Evolutionary conservation across 1,140 invertebrate genomes (phyloP).

Genomic region (Temnothorax longispinosus): DNA sequence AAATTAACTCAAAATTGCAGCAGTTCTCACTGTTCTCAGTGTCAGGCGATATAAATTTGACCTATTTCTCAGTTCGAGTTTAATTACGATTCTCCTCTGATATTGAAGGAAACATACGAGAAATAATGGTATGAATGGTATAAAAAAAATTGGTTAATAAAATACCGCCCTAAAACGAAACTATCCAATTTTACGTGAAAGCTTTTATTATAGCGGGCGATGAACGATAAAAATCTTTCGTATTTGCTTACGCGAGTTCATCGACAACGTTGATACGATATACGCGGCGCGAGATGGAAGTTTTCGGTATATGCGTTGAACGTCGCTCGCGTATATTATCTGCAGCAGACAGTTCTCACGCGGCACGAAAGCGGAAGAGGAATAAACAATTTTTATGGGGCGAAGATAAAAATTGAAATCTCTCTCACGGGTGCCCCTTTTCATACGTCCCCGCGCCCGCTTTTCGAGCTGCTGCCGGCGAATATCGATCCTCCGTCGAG

Average conservation of each 20-base stretch:
- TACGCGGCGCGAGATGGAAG: neutral
- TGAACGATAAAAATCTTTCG: constrained; percentile 3
- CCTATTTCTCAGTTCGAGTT: neutral
- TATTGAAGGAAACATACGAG: neutral
- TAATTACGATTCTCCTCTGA: neutral
- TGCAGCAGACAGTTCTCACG: constrained; percentile 32
- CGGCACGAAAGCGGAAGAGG: neutral
- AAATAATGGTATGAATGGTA: neutral
- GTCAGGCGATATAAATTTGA: constrained; percentile 11
- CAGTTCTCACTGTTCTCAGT: neutral
- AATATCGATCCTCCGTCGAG: constrained; percentile 68
- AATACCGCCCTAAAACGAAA: neutral
- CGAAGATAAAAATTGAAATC: constrained; percentile 72
- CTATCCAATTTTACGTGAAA: neutral
- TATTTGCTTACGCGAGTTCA: neutral
- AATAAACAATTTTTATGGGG: constrained; percentile 64
- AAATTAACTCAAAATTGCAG: neutral
- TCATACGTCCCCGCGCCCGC: constrained; percentile 52
- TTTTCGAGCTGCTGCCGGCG: constrained; percentile 45
- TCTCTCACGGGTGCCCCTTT: constrained; percentile 64
- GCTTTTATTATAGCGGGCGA: neutral
- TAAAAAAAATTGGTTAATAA: neutral
- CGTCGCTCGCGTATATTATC: constrained; percentile 14
- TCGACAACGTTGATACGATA: constrained; percentile 7
- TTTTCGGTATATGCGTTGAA: neutral